Evolutionary conservation across 2,113 vertebrate species (phyloP), one percentile per base, ranked within the genome.

Genomic region (Talpa occidentalis): DNA sequence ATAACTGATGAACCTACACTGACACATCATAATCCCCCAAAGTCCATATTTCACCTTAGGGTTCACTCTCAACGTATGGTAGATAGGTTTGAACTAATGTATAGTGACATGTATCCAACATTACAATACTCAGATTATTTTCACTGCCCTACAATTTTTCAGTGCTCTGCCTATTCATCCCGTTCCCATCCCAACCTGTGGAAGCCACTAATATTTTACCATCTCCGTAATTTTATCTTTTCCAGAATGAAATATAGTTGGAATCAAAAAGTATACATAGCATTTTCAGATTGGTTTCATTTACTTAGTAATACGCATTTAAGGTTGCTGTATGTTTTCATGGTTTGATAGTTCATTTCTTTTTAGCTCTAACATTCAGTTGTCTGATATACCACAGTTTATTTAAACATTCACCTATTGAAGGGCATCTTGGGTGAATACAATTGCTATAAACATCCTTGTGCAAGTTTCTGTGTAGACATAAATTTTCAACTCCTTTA

Each of bases 271-370:
- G 28, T 30, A 78, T 19, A 54, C 1, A 7, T 22, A 77, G n/a
- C 22, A n/a, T 62, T 84, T 62, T 78, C 62, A 70, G 62, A 69
- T 37, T 60, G 52, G 19, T 52, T 62, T 90, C 52, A 70, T 93
- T 81, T 30, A 59, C 78, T 80, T 49, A 40, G n/a, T 40, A 59
- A 89, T 40, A 76, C 3, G 15, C 15, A 70, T 30, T 52, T 78
- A 89, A 40, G 28, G 0, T 35, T 59, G 59, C n/a, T 62, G 35
- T 52, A 16, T 84, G 28, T 49, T 72, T 52, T 70, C 72, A 54
- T 42, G 35, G 84, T 32, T 78, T 70, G 30, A 26, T n/a, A 70
- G 42, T 21, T 90, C 62, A 42, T 60, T 70, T 84, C 52, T 60
- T 84, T 83, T 84, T 83, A 84, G 49, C 21, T n/a, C 17, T 21